A percentile compares a stretch with the other conserved stretches of the same genome.
Evolutionary conservation across 2,113 vertebrate genomes (phyloP).

Genomic region (Clarias magur): DNA sequence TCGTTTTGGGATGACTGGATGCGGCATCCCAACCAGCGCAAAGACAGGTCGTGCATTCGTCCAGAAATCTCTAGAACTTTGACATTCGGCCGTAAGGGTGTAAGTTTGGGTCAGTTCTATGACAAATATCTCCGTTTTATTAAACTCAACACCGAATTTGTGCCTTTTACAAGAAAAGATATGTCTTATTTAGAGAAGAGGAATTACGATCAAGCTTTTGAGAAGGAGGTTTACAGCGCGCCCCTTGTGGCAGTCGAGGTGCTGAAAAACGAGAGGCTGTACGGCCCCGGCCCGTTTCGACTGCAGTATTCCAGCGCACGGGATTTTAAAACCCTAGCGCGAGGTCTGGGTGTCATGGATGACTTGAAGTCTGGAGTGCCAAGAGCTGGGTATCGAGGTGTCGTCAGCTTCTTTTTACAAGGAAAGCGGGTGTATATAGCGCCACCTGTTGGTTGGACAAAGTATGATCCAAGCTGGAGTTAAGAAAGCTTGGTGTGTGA

Average conservation of each 20-base stretch:
- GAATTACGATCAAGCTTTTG: conserved; percentile 76
- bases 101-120: conserved; percentile 96
- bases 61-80: conserved; percentile 90
- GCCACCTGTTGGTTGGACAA: conserved; percentile 83
- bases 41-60: conserved; percentile 82
- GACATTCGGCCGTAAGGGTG: conserved; percentile 91
- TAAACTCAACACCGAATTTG: conserved; percentile 88
- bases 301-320: conserved; percentile 84
- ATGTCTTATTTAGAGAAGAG: conserved; percentile 82
- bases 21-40: conserved; percentile 85
- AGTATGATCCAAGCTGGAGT: conserved; percentile 88
- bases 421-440: conserved; percentile 87
- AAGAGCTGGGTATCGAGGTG: conserved; percentile 87
- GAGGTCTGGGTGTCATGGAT: conserved; percentile 89
- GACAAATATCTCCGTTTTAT: conserved; percentile 95
- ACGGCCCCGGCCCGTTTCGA: conserved; percentile 74
- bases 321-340: conserved; percentile 86
- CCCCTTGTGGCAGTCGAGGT: conserved; percentile 76
- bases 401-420: conserved; percentile 83
- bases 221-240: conserved; percentile 74
- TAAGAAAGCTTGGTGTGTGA: conserved; percentile 56
- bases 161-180: conserved; percentile 86
- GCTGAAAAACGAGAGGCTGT: conserved; percentile 70
- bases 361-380: conserved; percentile 95
- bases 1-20: conserved; percentile 99